Conservation (phyloP, 2,888 invertebrate genomes). For the Synanthedon formicaeformis region DNA sequence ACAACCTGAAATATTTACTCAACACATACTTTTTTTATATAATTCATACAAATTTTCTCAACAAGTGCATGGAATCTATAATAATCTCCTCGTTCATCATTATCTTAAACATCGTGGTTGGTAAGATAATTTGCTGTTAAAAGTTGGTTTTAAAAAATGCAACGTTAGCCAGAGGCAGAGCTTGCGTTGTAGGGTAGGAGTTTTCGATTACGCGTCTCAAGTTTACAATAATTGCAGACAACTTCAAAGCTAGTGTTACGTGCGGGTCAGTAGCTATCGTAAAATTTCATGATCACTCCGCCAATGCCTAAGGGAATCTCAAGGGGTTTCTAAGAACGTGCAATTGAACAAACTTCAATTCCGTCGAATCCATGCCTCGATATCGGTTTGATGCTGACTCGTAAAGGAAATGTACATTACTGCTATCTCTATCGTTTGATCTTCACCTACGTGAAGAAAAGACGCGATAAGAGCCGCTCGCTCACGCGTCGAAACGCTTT, state of each 20-base stretch:
- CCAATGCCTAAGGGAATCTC: constrained; percentile 28
- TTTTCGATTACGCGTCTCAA: constrained; percentile 38
- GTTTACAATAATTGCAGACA: constrained; percentile 47
- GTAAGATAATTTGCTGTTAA: constrained; percentile 33
- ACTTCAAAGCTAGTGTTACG: constrained; percentile 42
- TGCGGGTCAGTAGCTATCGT: constrained; percentile 47
- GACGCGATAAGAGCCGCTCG: constrained; percentile 16
- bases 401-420: constrained; percentile 24
- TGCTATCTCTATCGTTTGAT: constrained; percentile 19
- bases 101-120: constrained; percentile 26
- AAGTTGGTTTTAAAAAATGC: constrained; percentile 31
- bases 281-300: constrained; percentile 48
- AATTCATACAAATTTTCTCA: not conserved
- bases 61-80: constrained; percentile 1
- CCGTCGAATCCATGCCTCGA: constrained; percentile 7
- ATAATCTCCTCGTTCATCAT: constrained; percentile 16
- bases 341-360: constrained; percentile 18
- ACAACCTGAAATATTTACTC: no score
- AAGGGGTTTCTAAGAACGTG: constrained; percentile 17
- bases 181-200: constrained; percentile 10
- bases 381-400: constrained; percentile 22
- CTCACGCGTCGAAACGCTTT: constrained; percentile 18
- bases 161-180: constrained; percentile 26
- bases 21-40: no score
- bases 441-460: constrained; percentile 13